These are phyloP conservation scores for Rallus limicola DNA, from an alignment of 2,113 vertebrate genomes.

Conservation along the genomic window DNA sequence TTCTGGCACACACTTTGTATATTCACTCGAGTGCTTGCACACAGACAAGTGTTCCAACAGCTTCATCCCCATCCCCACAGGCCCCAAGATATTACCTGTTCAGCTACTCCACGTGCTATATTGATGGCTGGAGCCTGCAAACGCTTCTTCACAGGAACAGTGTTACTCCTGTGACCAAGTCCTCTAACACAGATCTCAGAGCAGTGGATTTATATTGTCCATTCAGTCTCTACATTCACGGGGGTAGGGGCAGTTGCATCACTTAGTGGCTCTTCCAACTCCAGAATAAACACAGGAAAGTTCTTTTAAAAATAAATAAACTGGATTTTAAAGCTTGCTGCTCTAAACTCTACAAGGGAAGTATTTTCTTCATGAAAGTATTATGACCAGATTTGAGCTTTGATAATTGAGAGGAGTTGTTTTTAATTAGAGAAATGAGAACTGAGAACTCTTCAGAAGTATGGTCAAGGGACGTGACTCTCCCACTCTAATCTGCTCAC, in stretches of 20 bases:
- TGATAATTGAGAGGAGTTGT: background rate
- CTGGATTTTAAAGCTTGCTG: background rate
- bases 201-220: background rate
- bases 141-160: background rate
- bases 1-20: background rate
- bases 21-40: background rate
- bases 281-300: background rate
- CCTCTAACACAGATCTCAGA: background rate
- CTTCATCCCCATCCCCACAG: background rate
- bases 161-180: background rate
- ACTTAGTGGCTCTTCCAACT: background rate
- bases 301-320: background rate
- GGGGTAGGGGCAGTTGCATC: background rate
- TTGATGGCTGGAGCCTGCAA: background rate
- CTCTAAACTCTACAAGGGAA: background rate
- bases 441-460: background rate
- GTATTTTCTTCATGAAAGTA: background rate
- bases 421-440: background rate
- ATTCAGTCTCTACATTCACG: background rate
- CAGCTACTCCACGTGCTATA: background rate
- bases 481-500: no score
- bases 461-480: no score
- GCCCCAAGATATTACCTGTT: background rate
- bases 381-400: background rate
- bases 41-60: background rate